Percentiles rank a stretch among this genome's conserved stretches.
These are phyloP conservation scores for Siphlonurus alternatus DNA, from an alignment of 2,888 invertebrate genomes.

Conservation along the genomic window DNA sequence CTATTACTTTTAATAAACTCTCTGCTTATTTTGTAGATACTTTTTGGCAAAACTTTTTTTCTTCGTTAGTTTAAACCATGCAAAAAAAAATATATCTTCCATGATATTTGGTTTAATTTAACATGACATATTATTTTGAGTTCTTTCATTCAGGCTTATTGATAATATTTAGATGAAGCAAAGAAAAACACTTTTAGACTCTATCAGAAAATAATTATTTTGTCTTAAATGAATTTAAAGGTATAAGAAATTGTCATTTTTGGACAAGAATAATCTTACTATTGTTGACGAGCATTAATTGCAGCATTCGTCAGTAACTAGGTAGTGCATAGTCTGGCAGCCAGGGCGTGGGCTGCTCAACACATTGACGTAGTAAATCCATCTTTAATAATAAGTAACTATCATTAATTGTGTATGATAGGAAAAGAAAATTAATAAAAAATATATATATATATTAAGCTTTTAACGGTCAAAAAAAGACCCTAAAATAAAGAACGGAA, in stretches of 20 bases:
- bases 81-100: too few relatives aligned
- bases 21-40: too few relatives aligned
- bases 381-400: not conserved
- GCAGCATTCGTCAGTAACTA: not conserved
- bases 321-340: not conserved
- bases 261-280: not conserved
- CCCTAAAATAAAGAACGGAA: not conserved
- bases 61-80: too few relatives aligned
- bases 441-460: not conserved
- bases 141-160: not conserved
- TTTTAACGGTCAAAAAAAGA: not conserved
- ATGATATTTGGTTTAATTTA: too few relatives aligned
- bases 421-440: not conserved
- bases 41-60: too few relatives aligned
- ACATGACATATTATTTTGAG: not conserved
- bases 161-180: not conserved
- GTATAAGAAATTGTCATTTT: not conserved
- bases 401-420: not conserved
- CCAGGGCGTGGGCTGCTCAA: not conserved
- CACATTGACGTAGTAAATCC: not conserved
- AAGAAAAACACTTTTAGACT: not conserved
- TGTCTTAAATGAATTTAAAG: too few relatives aligned
- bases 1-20: too few relatives aligned
- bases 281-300: not conserved
- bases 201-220: not conserved